A percentile compares a stretch with the other conserved stretches of the same genome.
These are phyloP conservation scores for Boloria euphrosyne DNA, from an alignment of 2,888 invertebrate genomes.

Conservation along the genomic window DNA sequence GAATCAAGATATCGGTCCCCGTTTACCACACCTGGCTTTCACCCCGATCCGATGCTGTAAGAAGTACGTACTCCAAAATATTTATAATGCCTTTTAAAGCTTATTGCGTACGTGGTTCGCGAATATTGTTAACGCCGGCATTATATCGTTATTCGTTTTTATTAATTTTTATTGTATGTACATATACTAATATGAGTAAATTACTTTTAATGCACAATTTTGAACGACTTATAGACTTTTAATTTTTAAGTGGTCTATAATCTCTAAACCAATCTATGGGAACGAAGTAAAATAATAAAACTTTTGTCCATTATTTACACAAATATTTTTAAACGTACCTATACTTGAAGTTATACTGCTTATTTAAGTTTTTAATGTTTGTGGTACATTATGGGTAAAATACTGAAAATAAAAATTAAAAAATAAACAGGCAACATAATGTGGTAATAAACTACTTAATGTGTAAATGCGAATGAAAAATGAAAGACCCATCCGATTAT, in stretches of 20 bases:
- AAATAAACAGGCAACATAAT: too few species aligned
- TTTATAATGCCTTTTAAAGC: conserved; percentile 68
- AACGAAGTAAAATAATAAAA: conserved; percentile 10
- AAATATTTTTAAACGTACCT: background rate
- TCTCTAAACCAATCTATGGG: conserved; percentile 22
- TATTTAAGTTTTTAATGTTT: too few species aligned
- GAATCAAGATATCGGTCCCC: conserved; percentile 76
- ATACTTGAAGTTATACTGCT: background rate
- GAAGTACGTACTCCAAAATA: conserved; percentile 64
- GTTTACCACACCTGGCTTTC: conserved; percentile 72
- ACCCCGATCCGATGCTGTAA: conserved; percentile 56
- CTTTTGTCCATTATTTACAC: background rate
- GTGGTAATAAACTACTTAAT: too few species aligned
- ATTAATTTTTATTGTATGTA: conserved; percentile 51
- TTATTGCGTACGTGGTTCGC: conserved; percentile 65
- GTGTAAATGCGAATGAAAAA: too few species aligned
- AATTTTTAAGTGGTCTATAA: conserved; percentile 20
- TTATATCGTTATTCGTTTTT: conserved; percentile 59
- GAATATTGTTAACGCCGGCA: conserved; percentile 48
- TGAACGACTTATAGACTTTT: conserved; percentile 18
- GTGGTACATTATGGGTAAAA: too few species aligned
- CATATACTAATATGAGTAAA: conserved; percentile 33
- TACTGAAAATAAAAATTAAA: too few species aligned
- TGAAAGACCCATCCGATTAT: too few species aligned
- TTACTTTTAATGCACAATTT: conserved; percentile 14